Evolutionary conservation across 2,888 invertebrate species (phyloP), one percentile per base, ranked within the genome.

Genomic region (Hydroisotoma schaefferi): DNA sequence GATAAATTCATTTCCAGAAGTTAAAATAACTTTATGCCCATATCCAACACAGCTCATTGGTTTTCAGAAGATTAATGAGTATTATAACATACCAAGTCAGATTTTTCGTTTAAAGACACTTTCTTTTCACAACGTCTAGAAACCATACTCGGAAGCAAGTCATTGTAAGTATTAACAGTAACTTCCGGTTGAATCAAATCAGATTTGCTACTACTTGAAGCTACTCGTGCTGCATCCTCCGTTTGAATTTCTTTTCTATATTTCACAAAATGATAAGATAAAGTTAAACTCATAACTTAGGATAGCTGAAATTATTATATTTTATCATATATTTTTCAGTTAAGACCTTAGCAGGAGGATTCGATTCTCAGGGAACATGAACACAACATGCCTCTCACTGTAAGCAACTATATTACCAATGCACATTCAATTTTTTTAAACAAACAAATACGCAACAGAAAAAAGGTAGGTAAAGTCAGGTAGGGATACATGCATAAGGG

Each of bases 361-460:
- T 22, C 68, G 66, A 56, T 68, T 68, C 48, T 70, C 70, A 15
- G 63, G 61, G 60, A 70, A 70, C 57, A 70, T 54, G 60, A 70
- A 70, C 23, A 70, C 26, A 12, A 70, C 70, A 49, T 61, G 55
- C 15, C 63, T 58, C 46, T 63, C 62, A 55, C 66, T 68, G 56
- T 70, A 70, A 33, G 67, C 63, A 28, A 65, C 69, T 69, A 37
- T 26, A 54, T n/a, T n/a, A n/a, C n/a, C n/a, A n/a, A n/a, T n/a
- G n/a, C n/a, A n/a, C n/a, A n/a, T n/a, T n/a, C n/a, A n/a, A n/a
- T n/a, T n/a, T n/a, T n/a, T n/a, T n/a, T n/a, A n/a, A n/a, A 33
- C 25, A 48, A 58, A 26, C 40, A 52, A 29, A 38, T 27, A 49
- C 12, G 22, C 46, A 25, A 46, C 46, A 46, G 15, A 22, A 46